Conservation (phyloP, 2,113 vertebrate species). For the Peromyscus californicus region DNA sequence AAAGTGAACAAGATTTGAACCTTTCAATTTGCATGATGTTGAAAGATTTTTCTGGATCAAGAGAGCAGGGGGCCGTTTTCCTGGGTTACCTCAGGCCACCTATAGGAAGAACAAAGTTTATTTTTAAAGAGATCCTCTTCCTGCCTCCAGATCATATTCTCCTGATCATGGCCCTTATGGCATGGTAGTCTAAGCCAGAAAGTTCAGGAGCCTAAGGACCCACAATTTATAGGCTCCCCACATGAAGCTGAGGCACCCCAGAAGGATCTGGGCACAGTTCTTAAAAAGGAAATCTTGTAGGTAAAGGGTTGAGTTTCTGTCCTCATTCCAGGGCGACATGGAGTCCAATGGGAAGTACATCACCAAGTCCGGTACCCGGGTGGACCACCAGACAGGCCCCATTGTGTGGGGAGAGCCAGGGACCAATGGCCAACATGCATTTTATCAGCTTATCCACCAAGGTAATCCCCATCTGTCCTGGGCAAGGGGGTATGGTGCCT, state of each 20-base stretch:
- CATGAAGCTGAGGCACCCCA: not conserved
- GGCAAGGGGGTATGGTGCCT: not conserved
- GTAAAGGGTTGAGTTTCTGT: slow-evolving; percentile 19
- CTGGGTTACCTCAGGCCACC: not conserved
- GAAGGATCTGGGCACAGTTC: not conserved
- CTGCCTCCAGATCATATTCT: not conserved
- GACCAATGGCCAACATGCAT: slow-evolving; percentile 98
- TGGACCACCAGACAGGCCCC: slow-evolving; percentile 95
- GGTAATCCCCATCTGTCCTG: slow-evolving; percentile 85
- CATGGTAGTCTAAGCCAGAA: not conserved
- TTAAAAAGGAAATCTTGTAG: not conserved
- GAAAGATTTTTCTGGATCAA: not conserved
- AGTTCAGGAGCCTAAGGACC: not conserved
- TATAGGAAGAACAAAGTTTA: not conserved
- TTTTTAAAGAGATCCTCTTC: not conserved
- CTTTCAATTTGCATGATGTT: not conserved
- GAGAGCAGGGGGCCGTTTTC: not conserved
- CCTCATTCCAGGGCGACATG: slow-evolving; percentile 94
- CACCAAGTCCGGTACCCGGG: slow-evolving; percentile 92
- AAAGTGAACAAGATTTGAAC: not conserved
- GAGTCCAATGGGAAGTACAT: slow-evolving; percentile 98
- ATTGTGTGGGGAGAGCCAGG: slow-evolving; percentile 99
- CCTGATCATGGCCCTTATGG: not conserved
- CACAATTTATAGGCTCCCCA: not conserved
- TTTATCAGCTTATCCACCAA: slow-evolving; percentile 99